Evolutionary conservation across 2,888 invertebrate species (phyloP).

Genomic region (Phortica magna): DNA sequence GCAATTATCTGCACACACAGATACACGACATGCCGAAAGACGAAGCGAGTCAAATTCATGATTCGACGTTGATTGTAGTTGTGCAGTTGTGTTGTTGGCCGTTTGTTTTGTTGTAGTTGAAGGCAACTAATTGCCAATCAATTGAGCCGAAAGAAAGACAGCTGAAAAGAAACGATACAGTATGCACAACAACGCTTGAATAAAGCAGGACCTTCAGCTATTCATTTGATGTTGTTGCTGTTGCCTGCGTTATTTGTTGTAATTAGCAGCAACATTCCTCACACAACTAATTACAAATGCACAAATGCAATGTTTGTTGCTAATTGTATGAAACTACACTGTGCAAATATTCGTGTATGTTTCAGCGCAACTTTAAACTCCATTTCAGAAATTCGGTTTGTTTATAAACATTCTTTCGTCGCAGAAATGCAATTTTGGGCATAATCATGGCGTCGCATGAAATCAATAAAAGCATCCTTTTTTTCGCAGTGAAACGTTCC

Average conservation of each 20-base stretch:
- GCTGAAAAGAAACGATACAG: not conserved
- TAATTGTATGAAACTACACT: not conserved
- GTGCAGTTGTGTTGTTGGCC: not conserved
- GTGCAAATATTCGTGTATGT: not conserved
- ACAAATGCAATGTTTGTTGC: not conserved
- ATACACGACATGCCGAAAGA: not conserved
- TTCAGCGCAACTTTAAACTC: too few relatives aligned
- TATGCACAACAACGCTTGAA: not conserved
- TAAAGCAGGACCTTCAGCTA: not conserved
- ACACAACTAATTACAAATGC: constrained; percentile 10
- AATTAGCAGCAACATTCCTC: constrained; percentile 12
- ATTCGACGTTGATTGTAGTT: not conserved
- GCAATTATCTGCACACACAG: not conserved
- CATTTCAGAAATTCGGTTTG: not conserved
- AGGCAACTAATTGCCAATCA: not conserved
- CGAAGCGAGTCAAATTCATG: not conserved
- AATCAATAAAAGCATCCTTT: too few relatives aligned
- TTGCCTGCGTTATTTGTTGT: not conserved
- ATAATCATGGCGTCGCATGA: too few relatives aligned
- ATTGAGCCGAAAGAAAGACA: not conserved
- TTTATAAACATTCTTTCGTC: not conserved
- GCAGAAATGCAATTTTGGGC: not conserved
- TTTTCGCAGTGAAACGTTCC: too few relatives aligned
- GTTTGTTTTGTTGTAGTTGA: too few relatives aligned
- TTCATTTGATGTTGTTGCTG: not conserved